Evolutionary conservation across 2,113 vertebrate species (phyloP).

Genomic region (Pipra filicauda): DNA sequence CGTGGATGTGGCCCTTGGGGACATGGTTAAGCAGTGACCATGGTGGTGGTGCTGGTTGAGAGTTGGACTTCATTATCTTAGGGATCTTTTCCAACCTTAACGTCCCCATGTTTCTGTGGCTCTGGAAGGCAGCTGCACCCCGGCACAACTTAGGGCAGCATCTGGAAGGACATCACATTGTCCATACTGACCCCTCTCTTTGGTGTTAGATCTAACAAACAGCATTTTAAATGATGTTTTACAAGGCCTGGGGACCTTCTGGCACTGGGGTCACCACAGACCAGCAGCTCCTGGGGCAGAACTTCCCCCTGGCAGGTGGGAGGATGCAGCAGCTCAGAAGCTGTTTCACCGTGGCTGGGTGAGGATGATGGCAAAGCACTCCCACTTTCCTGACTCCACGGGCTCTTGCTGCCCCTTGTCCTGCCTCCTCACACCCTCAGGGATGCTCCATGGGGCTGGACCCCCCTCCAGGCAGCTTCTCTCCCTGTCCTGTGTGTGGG

Average conservation of each 20-base stretch:
- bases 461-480: no score
- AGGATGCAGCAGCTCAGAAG: background rate
- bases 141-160: background rate
- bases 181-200: fast-evolving
- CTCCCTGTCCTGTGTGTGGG: background rate
- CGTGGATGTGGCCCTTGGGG: background rate
- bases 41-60: background rate
- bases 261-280: fast-evolving
- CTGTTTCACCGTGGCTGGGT: fast-evolving
- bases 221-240: fast-evolving
- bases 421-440: fast-evolving
- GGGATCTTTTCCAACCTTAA: background rate
- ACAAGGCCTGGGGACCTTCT: background rate
- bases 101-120: fast-evolving
- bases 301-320: background rate
- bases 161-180: background rate
- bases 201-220: background rate
- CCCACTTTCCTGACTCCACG: fast-evolving
- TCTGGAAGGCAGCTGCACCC: fast-evolving
- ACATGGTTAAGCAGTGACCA: fast-evolving
- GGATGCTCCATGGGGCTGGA: background rate
- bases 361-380: background rate
- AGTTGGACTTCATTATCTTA: fast-evolving
- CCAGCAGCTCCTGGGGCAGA: background rate
- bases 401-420: fast-evolving